These are phyloP conservation scores for Beroe forskalii DNA, from an alignment of 37 sponge, comb jelly and placozoan species.

Conservation along the genomic window DNA sequence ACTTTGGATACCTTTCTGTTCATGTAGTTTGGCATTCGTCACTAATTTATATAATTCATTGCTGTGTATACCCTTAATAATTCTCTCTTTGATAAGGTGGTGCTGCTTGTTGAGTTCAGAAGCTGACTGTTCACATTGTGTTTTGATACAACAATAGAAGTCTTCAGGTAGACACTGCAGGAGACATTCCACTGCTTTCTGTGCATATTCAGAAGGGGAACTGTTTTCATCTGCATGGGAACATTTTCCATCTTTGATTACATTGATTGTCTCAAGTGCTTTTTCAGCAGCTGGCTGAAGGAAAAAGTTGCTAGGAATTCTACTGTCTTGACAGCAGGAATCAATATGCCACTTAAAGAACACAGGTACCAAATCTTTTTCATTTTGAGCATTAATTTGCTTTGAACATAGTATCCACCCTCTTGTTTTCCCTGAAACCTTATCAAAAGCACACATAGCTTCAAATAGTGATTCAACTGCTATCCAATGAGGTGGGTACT, in stretches of 20 bases:
- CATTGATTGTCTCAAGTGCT: not conserved
- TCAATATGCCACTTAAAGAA: not conserved
- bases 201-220: not conserved
- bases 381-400: not conserved
- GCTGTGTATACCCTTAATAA: not conserved
- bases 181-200: not conserved
- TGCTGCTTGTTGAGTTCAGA: not conserved
- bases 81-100: not conserved
- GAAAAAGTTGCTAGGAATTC: not conserved
- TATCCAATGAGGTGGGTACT: constrained; percentile 67
- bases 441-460: constrained; percentile 56
- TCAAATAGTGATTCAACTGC: not conserved
- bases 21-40: too few species aligned
- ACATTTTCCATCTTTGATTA: not conserved
- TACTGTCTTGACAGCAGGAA: not conserved
- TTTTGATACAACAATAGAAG: not conserved
- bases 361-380: not conserved
- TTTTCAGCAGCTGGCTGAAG: not conserved
- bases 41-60: not conserved
- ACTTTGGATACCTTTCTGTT: too few species aligned
- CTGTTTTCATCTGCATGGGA: not conserved
- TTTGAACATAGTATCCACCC: not conserved
- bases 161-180: not conserved
- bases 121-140: not conserved
- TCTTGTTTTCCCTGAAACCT: constrained; percentile 28